Evolutionary conservation across 2,113 vertebrate species (phyloP), one percentile per base, ranked within the genome.

Genomic region (Lipophrys pholis): DNA sequence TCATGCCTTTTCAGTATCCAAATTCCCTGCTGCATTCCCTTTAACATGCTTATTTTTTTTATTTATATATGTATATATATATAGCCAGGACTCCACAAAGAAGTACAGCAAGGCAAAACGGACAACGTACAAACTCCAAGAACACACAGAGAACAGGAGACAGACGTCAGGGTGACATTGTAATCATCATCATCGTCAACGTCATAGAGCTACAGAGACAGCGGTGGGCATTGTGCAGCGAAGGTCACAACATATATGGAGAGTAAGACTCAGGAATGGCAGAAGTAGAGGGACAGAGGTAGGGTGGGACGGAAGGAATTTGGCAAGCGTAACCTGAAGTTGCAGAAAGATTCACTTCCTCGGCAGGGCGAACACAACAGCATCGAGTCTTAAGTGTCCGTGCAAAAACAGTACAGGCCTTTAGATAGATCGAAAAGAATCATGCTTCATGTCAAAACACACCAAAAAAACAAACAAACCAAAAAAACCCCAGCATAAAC

Each of bases 331-430:
- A 73, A 91, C 81, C 90, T 90, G 90, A 90, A 92, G 91, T 91
- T 93, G 91, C 90, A 93, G 86, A 90, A 87, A 81, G 81, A 64
- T 87, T 82, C 60, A 69, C 83, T 76, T 61, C 70, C 46, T 69
- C 73, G 12, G 70, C 70, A 63, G 75, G 59, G 87, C 38, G 60
- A 89, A 86, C 78, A 36, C 59, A 88, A 91, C 92, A 89, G 90
- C 88, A 84, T 88, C 9, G 71, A 87, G 83, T 91, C 85, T 73
- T 61, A 89, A 83, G 85, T 91, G 87, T 87, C 76, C 86, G 90
- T 89, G 89, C 88, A 90, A 73, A 73, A 91, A 93, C 91, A 92
- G 91, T 90, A 83, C 90, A 90, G 82, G 91, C 89, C 89, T 85
- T 89, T 76, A 76, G 55, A 71, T 11, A 60, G 73, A 62, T 65